phyloP scores from a whole-genome alignment of 2,888 invertebrate species.

The Pristionchus mayeri region DNA sequence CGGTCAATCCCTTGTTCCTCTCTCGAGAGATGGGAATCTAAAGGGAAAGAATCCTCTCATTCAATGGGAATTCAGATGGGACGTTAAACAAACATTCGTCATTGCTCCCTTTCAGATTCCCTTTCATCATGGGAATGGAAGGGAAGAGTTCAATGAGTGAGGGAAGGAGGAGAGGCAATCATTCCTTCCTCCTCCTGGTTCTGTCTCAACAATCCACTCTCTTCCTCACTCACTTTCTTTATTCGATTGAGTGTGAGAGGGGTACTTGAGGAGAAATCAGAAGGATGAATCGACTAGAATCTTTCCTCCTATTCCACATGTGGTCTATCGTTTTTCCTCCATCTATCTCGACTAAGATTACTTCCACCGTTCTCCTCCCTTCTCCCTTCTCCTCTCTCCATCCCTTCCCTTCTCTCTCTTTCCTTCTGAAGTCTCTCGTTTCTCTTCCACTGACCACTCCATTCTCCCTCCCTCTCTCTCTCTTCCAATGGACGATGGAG shows the following conservation, averaged over 20 bases:
- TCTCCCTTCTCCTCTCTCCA: neutral
- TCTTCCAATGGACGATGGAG: slow-evolving; percentile 26
- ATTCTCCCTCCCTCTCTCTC: neutral
- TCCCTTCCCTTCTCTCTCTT: neutral
- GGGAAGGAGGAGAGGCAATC: neutral
- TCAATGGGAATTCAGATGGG: slow-evolving; percentile 18
- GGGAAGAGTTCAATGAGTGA: neutral
- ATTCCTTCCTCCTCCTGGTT: neutral
- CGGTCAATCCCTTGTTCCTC: slow-evolving; percentile 11
- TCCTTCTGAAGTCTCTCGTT: neutral
- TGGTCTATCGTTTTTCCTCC: slow-evolving; percentile 7
- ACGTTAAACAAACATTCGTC: slow-evolving; percentile 5
- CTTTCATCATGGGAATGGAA: slow-evolving; percentile 22
- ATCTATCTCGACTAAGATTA: slow-evolving; percentile 23
- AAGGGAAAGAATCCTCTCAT: neutral
- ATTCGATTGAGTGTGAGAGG: neutral
- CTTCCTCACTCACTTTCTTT: neutral
- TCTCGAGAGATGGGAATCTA: neutral
- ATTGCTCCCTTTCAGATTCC: slow-evolving; percentile 36
- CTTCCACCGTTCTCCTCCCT: slow-evolving; percentile 5
- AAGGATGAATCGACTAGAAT: neutral
- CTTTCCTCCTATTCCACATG: neutral
- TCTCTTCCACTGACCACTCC: neutral
- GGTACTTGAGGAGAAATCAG: slow-evolving; percentile 16
- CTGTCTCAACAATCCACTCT: neutral